Base-by-base conservation (phyloP, 2,888 invertebrate genomes). In the Drosophila infuscata region DNA sequence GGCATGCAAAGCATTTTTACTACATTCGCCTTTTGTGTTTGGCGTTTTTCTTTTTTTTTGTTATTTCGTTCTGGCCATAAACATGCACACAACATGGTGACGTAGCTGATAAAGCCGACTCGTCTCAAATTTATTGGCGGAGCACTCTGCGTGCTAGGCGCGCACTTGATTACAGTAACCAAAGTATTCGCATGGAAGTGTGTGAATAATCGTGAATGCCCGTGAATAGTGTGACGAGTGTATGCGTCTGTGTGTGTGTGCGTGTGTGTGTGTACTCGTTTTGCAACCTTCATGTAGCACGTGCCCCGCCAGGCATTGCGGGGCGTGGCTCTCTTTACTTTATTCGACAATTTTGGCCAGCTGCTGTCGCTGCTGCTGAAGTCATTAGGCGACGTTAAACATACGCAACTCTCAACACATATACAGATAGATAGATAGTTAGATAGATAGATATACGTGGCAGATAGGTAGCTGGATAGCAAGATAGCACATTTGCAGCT, bases 141-240 rank as follows among this genome's bases (percentile, higher is more conserved):
- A 79, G 76, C 75, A 79, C 76, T 74, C 63, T 70, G 66, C 78
- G 78, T 78, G 78, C 79, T 74, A 79, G 72, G 82, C 80, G 72
- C 80, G 83, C 90, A 84, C 84, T 84, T 89, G 90, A 84, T 84
- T 84, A 84, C 85, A 88, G 80, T 70, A 63, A 38, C 67, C 41
- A 63, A 61, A 61, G 62, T 64, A 73, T 74, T 56, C 64, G 69
- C 69, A 61, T 69, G 51, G 63, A 64, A 29, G 29, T 33, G 51
- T 78, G 58, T 41, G 67, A 67, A 67, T 53, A 36, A 46, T 29
- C 49, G 36, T 69, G 61, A 52, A 49, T 71, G 61, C 65, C 52
- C 60, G 54, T 56, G 76, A 58, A 62, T 70, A 61, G 54, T 64
- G 54, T 64, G 53, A 29, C 32, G 30, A 20, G 33, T 38, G 53